A percentile compares a stretch with the other conserved stretches of the same genome.
phyloP scores from a whole-genome alignment of 2,113 vertebrate genomes.

The Stigmatopora argus region DNA sequence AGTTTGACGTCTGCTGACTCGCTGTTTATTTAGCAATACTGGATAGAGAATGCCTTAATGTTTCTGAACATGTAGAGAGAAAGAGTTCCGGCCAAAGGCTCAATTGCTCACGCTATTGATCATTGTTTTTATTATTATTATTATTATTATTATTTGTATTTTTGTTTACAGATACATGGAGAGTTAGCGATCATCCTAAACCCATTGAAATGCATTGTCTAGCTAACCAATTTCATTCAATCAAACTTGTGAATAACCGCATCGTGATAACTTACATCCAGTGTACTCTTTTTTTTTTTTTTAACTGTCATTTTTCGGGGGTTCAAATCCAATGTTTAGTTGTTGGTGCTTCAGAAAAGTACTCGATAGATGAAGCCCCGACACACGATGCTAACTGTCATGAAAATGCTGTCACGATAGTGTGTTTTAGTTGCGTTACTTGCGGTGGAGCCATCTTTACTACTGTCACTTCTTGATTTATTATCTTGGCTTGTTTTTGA shows the following conservation, averaged over 20 bases:
- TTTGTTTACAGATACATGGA: slow-evolving; percentile 38
- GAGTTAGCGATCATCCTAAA: slow-evolving; percentile 25
- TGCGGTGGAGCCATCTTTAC: background rate
- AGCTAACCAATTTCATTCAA: slow-evolving; percentile 45
- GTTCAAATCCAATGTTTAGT: slow-evolving; percentile 49
- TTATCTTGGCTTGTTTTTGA: slow-evolving; percentile 21
- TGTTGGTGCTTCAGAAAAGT: slow-evolving; percentile 45
- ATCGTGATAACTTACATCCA: slow-evolving; percentile 38
- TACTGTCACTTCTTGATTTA: slow-evolving; percentile 1
- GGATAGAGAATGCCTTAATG: slow-evolving; percentile 70
- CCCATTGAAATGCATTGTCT: slow-evolving; percentile 58
- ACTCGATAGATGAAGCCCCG: slow-evolving; percentile 34
- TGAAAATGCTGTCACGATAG: slow-evolving; percentile 26
- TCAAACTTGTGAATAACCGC: slow-evolving; percentile 52
- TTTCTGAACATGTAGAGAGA: slow-evolving; percentile 45
- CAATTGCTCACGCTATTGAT: slow-evolving; percentile 42
- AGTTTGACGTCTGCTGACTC: slow-evolving; percentile 38
- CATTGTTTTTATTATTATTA: slow-evolving; percentile 23
- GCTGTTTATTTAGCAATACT: slow-evolving; percentile 69
- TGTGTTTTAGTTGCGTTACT: slow-evolving; percentile 10
- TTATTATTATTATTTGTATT: slow-evolving; percentile 1
- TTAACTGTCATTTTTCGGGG: slow-evolving; percentile 46
- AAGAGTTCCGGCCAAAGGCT: slow-evolving; percentile 35
- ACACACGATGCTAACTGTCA: slow-evolving; percentile 25
- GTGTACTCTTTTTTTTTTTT: slow-evolving; percentile 50